Conservation (phyloP, 2,888 invertebrate genomes). For the Himalopsyche kuldschensis region DNA sequence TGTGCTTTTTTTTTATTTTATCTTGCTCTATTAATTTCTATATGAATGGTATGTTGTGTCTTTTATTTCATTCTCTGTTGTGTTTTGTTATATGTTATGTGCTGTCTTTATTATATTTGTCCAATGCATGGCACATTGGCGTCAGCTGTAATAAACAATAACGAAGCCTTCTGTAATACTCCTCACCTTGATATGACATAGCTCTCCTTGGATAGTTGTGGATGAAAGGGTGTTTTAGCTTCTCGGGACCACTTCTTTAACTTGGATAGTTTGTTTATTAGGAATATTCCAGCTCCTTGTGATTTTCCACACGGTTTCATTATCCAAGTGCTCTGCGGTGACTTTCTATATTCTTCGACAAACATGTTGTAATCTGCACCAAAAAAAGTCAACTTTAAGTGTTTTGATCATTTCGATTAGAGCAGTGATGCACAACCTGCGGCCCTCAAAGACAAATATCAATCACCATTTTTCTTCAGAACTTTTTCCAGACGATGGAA, state of each 20-base stretch:
- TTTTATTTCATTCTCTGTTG: too few species aligned
- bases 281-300: conserved; percentile 91
- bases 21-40: too few species aligned
- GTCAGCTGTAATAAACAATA: too few species aligned
- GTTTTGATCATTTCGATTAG: neutral
- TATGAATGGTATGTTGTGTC: too few species aligned
- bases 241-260: conserved; percentile 88
- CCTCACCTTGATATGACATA: conserved; percentile 88
- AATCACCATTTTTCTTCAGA: too few species aligned
- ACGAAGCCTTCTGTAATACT: neutral
- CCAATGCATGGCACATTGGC: too few species aligned
- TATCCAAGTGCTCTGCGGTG: conserved; percentile 94
- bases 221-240: conserved; percentile 82
- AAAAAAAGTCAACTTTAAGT: neutral
- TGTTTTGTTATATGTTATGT: too few species aligned
- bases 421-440: too few species aligned
- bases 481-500: too few species aligned
- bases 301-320: conserved; percentile 97
- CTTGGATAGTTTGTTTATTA: conserved; percentile 93
- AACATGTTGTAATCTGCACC: conserved; percentile 88
- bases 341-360: conserved; percentile 93
- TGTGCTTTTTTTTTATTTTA: too few species aligned
- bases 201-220: conserved; percentile 82
- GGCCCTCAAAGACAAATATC: too few species aligned
- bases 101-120: too few species aligned